Evolutionary conservation across 2,888 invertebrate species (phyloP), one percentile per base, ranked within the genome.

Genomic region (Proisotoma minuta): DNA sequence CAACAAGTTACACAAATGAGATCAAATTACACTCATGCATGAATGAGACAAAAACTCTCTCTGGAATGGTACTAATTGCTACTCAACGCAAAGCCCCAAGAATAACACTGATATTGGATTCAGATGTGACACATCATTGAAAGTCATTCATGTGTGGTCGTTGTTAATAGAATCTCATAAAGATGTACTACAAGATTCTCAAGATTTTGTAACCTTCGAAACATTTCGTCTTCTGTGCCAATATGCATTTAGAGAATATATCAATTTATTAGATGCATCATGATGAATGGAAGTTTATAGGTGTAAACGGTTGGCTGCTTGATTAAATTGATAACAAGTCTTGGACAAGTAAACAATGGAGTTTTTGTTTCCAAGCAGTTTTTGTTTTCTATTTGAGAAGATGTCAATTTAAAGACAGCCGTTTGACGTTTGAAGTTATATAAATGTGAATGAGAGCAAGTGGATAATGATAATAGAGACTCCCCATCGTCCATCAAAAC

Each of bases 61-160:
- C 34, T 34, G 22, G 34, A 43, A 20, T 43, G 40, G 15, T 23
- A 43, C 56, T 56, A 56, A 56, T 56, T 56, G 27, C 56, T 34
- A 56, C 43, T 43, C 56, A 56, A 47, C 26, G 22, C 22, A 49
- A 24, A 12, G 22, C 15, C 12, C 23, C 26, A 43, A 5, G 40
- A 39, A 22, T 4, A 8, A 29, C 29, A 49, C 20, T 43, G 34
- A 61, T 53, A 58, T 61, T 65, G 56, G 64, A 53, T 58, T 57
- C 60, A 61, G 58, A 57, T 61, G 60, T 40, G 64, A 65, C 58
- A 65, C 47, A 48, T 40, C 26, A 65, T 27, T 62, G 28, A 43
- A 58, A 59, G 49, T 48, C 59, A 57, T n/a, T 57, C 60, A 66
- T 54, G 60, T 57, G 50, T 57, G 60, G 57, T 39, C 53, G 47